These are phyloP conservation scores for Diploscapter pachys DNA, from an alignment of 1,140 invertebrate genomes.

Conservation along the genomic window DNA sequence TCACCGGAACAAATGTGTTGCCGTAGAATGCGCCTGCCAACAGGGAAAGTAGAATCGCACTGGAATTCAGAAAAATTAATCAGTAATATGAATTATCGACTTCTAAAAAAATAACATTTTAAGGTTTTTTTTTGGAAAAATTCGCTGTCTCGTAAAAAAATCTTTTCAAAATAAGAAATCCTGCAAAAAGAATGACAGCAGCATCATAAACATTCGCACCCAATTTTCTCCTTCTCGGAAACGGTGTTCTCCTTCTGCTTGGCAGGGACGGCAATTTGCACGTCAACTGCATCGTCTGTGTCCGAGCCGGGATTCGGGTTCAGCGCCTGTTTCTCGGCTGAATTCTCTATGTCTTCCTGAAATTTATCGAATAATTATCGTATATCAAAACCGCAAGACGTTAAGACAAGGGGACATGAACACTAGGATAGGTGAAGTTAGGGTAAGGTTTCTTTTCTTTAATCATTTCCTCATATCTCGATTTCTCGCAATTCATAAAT, in stretches of 20 bases:
- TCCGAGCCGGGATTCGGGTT: conserved; percentile 6
- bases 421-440: too few relatives aligned
- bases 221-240: conserved; percentile 10
- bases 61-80: conserved; percentile 1
- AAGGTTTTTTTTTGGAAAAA: background rate
- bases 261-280: background rate
- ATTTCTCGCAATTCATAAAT: too few relatives aligned
- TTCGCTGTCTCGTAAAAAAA: background rate
- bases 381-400: too few relatives aligned
- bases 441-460: too few relatives aligned
- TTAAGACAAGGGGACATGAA: too few relatives aligned
- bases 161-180: background rate
- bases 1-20: conserved; percentile 60
- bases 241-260: conserved; percentile 5
- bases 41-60: conserved; percentile 41
- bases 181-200: too few relatives aligned
- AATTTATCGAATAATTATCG: background rate
- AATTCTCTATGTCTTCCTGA: conserved; percentile 13
- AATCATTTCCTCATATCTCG: too few relatives aligned
- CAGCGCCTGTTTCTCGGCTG: conserved; percentile 21
- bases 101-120: background rate
- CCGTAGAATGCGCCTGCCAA: conserved; percentile 61
- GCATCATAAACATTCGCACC: conserved; percentile 1
- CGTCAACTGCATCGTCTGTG: background rate
- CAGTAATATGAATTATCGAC: background rate